Evolutionary conservation across 2,113 vertebrate species (phyloP).

Genomic region (Vimba vimba): DNA sequence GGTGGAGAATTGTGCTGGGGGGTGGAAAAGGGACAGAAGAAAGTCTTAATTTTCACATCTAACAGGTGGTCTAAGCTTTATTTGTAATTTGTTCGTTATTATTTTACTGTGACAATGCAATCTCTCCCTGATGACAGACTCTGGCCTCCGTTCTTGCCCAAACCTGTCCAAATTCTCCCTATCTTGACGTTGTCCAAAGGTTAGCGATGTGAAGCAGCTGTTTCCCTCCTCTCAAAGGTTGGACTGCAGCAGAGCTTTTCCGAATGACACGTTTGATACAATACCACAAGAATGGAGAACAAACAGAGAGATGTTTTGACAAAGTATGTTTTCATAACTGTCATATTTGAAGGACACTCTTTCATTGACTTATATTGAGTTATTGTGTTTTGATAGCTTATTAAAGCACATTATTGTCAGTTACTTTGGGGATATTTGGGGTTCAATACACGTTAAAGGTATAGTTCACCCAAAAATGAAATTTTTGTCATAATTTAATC

Average conservation of each 20-base stretch:
- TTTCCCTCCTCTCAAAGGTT: constrained; percentile 69
- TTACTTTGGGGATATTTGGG: neutral
- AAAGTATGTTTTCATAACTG: neutral
- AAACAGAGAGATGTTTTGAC: neutral
- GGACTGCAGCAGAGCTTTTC: constrained; percentile 60
- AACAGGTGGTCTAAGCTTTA: constrained; percentile 40
- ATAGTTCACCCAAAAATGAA: too few relatives aligned
- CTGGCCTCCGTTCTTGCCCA: constrained; percentile 73
- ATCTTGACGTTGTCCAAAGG: constrained; percentile 74
- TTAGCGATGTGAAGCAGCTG: constrained; percentile 76
- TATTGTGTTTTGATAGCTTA: neutral
- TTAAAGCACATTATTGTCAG: neutral
- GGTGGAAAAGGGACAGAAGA: constrained; percentile 32
- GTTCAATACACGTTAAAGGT: neutral
- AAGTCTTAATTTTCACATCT: constrained; percentile 43
- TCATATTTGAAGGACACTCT: neutral
- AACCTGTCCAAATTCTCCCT: constrained; percentile 75
- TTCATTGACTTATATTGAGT: neutral
- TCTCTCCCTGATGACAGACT: constrained; percentile 65
- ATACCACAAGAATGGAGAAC: neutral
- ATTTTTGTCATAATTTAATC: neutral
- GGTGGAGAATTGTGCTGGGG: constrained; percentile 57
- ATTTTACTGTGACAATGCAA: constrained; percentile 51
- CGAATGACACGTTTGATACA: constrained; percentile 33
- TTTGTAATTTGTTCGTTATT: constrained; percentile 24